Base-by-base conservation (phyloP, 2,888 invertebrate genomes). In the Torymus tubicola region DNA sequence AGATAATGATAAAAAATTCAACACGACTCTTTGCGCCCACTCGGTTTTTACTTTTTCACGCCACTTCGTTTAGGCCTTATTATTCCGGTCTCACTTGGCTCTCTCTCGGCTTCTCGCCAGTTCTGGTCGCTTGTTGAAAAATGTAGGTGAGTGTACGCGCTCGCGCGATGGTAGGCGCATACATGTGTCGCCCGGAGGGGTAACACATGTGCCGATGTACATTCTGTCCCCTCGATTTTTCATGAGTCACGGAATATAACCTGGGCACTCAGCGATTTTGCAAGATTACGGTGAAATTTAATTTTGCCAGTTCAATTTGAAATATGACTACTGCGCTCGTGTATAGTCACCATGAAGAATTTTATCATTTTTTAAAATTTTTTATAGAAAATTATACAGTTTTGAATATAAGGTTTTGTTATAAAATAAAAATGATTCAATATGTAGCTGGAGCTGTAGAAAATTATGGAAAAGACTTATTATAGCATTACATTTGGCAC, bases 151-250 rank as follows among this genome's bases (percentile, higher is more conserved):
- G 50, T 70, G 31, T 50, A 65, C 31, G 61, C 61, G 53, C 63
- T 42, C 11, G 21, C 52, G 1, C 55, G 58, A 64, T 71, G 52
- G 76, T 55, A 58, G 60, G 24, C 14, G 52, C 61, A n/a, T 67
- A 78, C 85, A 85, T 83, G 83, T 85, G 84, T 86, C 82, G 84
- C 82, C 75, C 72, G 78, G 76, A 77, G 82, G 83, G 84, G n/a
- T 84, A 84, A 85, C 85, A 85, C 84, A 82, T 85, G 84, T 85
- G 84, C 81, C 63, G 57, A 64, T 71, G 42, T 60, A 52, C 52
- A 31, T 16, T 64, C 60, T 13, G 63, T 2, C 31, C 24, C 55
- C 69, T 68, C 42, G 69, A 77, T 77, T 77, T 70, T 70, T 57
- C 70, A 77, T 70, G 69, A 63, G 18, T 21, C 52, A 13, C 60